These are phyloP conservation scores for Turnix velox DNA, from an alignment of 2,113 vertebrate species.

Conservation along the genomic window DNA sequence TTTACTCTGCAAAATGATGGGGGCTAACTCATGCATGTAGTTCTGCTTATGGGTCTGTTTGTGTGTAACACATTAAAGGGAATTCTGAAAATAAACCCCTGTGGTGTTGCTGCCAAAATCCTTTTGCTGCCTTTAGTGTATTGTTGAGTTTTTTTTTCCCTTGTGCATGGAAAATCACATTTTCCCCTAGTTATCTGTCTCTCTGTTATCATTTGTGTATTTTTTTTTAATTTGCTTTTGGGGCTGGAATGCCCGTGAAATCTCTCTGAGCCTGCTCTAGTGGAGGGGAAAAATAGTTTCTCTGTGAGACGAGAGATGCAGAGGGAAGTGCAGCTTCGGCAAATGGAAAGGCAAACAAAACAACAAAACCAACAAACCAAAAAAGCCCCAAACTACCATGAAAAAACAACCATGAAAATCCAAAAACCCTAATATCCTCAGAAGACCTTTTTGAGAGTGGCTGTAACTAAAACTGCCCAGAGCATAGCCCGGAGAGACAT, in stretches of 20 bases:
- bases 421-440: not conserved
- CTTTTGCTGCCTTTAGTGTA: not conserved
- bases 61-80: not conserved
- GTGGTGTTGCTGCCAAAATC: not conserved
- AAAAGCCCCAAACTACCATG: not conserved
- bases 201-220: too few species aligned
- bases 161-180: not conserved
- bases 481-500: not conserved
- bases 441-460: not conserved
- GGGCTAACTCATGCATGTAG: not conserved
- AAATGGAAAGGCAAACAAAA: not conserved
- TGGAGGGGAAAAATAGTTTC: not conserved
- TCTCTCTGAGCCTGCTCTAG: not conserved
- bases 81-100: not conserved
- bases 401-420: not conserved
- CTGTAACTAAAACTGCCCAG: not conserved
- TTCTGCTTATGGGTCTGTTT: not conserved
- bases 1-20: not conserved
- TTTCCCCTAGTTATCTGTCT: not conserved
- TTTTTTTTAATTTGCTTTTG: not conserved
- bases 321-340: accelerated
- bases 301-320: not conserved
- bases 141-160: accelerated
- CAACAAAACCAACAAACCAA: not conserved
- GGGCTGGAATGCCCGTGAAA: not conserved